Evolutionary conservation across 2,888 invertebrate species (phyloP).

Genomic region (Serrognathus titanus): DNA sequence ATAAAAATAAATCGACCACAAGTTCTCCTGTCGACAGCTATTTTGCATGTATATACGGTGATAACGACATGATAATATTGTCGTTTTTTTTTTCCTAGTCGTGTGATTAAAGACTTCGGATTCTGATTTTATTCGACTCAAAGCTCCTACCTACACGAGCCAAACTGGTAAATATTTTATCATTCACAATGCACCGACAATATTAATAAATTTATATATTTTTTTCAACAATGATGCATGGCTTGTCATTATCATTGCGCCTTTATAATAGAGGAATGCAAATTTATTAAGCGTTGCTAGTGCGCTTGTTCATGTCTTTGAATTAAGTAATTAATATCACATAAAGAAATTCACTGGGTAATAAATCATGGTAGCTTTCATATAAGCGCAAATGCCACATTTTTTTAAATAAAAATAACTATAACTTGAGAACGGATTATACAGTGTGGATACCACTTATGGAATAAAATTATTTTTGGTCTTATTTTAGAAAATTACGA

Average conservation of each 20-base stretch:
- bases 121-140: not conserved
- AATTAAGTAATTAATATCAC: constrained; percentile 12
- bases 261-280: constrained; percentile 10
- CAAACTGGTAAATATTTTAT: constrained; percentile 12
- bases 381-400: too few relatives aligned
- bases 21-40: constrained; percentile 2
- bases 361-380: too few relatives aligned
- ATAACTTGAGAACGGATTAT: too few relatives aligned
- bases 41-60: constrained; percentile 1
- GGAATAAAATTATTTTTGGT: too few relatives aligned
- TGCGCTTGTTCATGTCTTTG: constrained; percentile 6
- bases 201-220: constrained; percentile 10
- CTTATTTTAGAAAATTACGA: too few relatives aligned
- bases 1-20: not conserved
- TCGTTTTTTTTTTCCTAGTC: not conserved
- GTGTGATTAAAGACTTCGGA: not conserved
- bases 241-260: constrained; percentile 15
- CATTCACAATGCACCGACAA: constrained; percentile 2
- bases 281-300: constrained; percentile 15
- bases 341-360: too few relatives aligned
- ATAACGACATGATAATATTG: constrained; percentile 1
- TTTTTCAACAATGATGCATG: constrained; percentile 13
- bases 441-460: too few relatives aligned
- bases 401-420: too few relatives aligned
- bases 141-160: constrained; percentile 9